Evolutionary conservation across 2,113 vertebrate genomes (phyloP).

Genomic region (Theristicus caerulescens): DNA sequence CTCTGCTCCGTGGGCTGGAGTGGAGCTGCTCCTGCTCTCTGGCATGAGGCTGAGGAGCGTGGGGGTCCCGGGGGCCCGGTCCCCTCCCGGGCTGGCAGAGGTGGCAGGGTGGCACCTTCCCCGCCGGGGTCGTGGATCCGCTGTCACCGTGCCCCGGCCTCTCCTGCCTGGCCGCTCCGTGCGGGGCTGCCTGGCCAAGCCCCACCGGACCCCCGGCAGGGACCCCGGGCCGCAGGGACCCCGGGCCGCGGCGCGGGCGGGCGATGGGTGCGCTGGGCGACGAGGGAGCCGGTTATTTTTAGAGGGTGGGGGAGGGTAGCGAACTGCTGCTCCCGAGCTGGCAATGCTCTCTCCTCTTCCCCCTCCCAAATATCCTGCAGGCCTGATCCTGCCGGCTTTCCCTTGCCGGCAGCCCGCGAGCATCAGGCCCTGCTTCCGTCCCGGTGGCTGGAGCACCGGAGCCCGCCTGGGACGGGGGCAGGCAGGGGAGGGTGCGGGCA

Average conservation of each 20-base stretch:
- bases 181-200: too few relatives aligned
- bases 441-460: fast-evolving
- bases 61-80: neutral
- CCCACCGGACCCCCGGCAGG: fast-evolving
- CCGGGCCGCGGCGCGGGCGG: neutral
- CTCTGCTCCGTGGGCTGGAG: neutral
- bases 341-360: neutral
- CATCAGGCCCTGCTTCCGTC: neutral
- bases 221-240: neutral
- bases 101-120: neutral
- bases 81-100: neutral
- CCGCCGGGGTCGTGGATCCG: fast-evolving
- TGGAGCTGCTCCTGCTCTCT: neutral
- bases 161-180: neutral
- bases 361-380: neutral
- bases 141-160: neutral
- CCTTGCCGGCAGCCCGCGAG: fast-evolving
- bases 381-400: neutral
- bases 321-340: neutral
- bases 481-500: neutral
- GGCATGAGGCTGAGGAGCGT: fast-evolving
- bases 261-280: neutral
- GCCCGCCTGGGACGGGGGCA: too few relatives aligned
- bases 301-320: conserved; percentile 30
- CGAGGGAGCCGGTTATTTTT: conserved; percentile 3